Evolutionary conservation across 2,113 vertebrate genomes (phyloP), one percentile per base, ranked within the genome.

Genomic region (Lepus europaeus): DNA sequence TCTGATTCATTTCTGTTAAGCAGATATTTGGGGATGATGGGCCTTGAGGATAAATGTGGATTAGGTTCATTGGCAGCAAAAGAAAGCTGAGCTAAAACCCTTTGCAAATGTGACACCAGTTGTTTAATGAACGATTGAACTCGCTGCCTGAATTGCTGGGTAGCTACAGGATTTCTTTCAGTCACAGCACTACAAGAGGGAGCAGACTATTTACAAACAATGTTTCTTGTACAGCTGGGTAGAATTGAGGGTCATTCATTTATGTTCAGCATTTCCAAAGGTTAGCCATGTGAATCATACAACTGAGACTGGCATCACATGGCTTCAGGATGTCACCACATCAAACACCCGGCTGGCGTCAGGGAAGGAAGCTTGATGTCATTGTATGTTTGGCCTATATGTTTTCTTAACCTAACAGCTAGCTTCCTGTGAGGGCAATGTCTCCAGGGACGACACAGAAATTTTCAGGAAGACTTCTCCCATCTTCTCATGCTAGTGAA

Each of bases 1-100:
- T 97, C 33, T 84, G 80, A 96, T 96, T 98, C 87, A 91, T 81
- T 97, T 94, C 82, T 78, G 93, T 90, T 80, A 97, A 96, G 76
- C 79, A 96, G 85, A 92, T 94, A 89, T 96, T 85, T 93, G 91
- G 96, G 86, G 72, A 88, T 94, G 96, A 87, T 95, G 80, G 70
- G 31, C 94, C 87, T 91, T 96, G 95, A 90, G 81, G 6, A 83
- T 90, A 90, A 97, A 92, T 77, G 61, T 39, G 96, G 86, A 95
- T 93, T 96, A 94, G 90, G 88, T 36, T 97, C 73, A 88, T 97
- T 95, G 97, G 87, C 95, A 95, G 95, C 76, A 83, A 92, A 89
- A 95, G 86, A 93, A 73, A 94, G 56, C 39, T 68, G 87, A 64
- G 49, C 49, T 78, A 85, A 96, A 95, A 82, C 53, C 45, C 5